These are phyloP conservation scores for Amphiprion percula DNA, from an alignment of 2,113 vertebrate genomes.

Conservation along the genomic window DNA sequence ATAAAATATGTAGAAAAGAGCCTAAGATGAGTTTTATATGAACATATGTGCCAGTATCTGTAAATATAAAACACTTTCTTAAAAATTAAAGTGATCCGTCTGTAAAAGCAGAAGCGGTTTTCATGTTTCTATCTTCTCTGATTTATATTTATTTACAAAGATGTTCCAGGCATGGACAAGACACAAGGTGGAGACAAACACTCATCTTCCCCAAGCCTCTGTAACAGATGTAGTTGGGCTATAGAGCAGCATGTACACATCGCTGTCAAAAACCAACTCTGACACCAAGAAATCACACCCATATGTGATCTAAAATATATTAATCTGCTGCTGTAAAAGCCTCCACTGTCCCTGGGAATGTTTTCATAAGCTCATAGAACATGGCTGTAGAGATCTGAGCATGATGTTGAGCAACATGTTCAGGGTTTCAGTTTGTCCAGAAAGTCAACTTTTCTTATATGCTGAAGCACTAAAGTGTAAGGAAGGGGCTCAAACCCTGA, in stretches of 20 bases:
- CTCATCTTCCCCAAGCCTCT: neutral
- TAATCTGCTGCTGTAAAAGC: neutral
- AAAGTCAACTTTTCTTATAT: neutral
- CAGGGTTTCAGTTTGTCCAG: neutral
- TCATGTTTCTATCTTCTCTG: neutral
- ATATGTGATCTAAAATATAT: neutral
- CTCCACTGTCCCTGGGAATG: too few species aligned
- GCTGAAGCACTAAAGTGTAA: neutral
- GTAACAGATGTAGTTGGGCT: neutral
- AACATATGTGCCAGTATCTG: slow-evolving; percentile 5
- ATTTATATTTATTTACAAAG: neutral
- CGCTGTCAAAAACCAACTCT: neutral
- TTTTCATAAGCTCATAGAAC: too few species aligned
- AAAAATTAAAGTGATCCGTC: slow-evolving; percentile 24
- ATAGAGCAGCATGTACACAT: neutral
- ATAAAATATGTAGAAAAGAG: neutral
- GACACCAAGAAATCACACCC: neutral
- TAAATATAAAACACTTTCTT: slow-evolving; percentile 1
- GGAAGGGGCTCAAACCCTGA: too few species aligned
- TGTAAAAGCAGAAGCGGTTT: neutral
- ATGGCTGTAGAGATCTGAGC: neutral
- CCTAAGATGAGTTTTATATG: neutral
- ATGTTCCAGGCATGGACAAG: neutral
- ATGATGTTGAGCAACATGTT: neutral
- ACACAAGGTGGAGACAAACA: slow-evolving; percentile 57